These are phyloP conservation scores for Leptopterna dolabrata DNA, from an alignment of 2,888 invertebrate species.

Conservation along the genomic window DNA sequence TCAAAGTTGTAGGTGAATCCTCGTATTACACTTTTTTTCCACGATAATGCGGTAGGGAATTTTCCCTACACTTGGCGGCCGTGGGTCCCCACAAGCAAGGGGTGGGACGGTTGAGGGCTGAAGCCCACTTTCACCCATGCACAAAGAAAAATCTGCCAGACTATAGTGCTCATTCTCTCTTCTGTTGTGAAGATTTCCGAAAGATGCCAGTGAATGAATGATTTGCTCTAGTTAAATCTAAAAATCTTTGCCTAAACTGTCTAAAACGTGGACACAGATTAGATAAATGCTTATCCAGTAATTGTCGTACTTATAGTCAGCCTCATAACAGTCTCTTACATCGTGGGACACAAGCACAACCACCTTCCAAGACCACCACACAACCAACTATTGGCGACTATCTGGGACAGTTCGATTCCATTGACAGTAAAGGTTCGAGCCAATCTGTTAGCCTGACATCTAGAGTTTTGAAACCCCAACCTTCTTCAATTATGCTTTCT, in stretches of 20 bases:
- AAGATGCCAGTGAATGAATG: background rate
- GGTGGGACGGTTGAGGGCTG: too few relatives aligned
- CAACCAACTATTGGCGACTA: too few relatives aligned
- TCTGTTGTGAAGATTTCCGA: background rate
- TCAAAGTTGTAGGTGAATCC: too few relatives aligned
- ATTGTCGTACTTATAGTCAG: background rate
- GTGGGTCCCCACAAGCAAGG: too few relatives aligned
- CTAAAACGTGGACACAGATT: too few relatives aligned
- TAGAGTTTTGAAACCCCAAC: background rate
- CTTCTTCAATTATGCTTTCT: background rate
- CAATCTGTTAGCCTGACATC: background rate
- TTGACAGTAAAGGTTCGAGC: background rate
- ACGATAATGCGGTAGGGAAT: too few relatives aligned
- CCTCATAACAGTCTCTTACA: background rate
- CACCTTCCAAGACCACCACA: background rate
- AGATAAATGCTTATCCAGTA: background rate
- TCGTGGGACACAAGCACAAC: background rate
- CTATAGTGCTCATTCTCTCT: background rate
- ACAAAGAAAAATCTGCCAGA: too few relatives aligned
- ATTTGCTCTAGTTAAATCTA: background rate
- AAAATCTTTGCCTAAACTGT: background rate
- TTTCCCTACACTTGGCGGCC: too few relatives aligned
- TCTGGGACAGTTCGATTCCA: background rate
- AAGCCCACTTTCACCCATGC: too few relatives aligned
- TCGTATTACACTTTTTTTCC: too few relatives aligned